Conservation (phyloP, 1,140 invertebrate species). For the Dinoponera quadriceps region DNA sequence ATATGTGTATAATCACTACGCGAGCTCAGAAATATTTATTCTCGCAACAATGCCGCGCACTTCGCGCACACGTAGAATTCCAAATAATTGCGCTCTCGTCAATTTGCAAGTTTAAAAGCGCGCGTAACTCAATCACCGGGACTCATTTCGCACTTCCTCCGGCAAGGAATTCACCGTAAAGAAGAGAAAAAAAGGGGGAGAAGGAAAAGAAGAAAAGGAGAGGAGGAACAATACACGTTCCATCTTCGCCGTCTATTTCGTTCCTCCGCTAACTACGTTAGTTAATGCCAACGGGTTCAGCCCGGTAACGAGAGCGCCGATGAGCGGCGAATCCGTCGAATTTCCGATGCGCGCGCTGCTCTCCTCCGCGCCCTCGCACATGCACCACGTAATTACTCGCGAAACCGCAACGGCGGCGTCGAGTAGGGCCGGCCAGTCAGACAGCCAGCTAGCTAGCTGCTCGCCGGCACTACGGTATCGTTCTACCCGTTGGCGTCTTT, state of each 20-base stretch:
- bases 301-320: neutral
- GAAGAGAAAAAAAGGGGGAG: too few relatives aligned
- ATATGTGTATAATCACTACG: conserved; percentile 1
- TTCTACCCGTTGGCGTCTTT: conserved; percentile 36
- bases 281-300: conserved; percentile 16
- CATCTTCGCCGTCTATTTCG: neutral
- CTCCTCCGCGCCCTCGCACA: conserved; percentile 2
- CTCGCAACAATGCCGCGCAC: neutral
- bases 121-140: neutral
- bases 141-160: neutral
- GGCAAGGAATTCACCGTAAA: neutral
- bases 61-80: neutral
- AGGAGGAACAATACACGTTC: neutral
- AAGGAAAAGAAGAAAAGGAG: neutral
- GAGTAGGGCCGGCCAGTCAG: neutral
- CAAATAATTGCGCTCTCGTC: conserved; percentile 21
- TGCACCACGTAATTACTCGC: conserved; percentile 43
- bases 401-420: conserved; percentile 30
- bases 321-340: conserved; percentile 14
- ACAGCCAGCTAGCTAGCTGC: too few relatives aligned
- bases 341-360: conserved; percentile 1
- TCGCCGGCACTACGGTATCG: neutral
- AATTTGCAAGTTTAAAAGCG: conserved; percentile 19
- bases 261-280: neutral
- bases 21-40: conserved; percentile 53